These are phyloP conservation scores for Fragum sueziense DNA, from an alignment of 2,888 invertebrate genomes.

Conservation along the genomic window DNA sequence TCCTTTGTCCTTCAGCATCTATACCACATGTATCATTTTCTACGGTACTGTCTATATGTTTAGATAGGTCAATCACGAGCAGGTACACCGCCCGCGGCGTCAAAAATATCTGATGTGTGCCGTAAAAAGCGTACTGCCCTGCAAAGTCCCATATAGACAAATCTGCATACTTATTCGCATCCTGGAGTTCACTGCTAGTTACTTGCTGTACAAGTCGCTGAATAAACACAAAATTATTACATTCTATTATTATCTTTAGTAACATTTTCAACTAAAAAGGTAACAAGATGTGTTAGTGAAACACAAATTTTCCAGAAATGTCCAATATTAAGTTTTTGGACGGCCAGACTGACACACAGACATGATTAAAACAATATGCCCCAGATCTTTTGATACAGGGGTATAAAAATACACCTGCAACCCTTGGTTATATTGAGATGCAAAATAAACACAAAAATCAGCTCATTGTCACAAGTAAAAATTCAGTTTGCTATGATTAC, in stretches of 20 bases:
- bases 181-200: not conserved
- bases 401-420: too few species aligned
- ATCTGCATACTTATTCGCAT: not conserved
- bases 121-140: conserved; percentile 32
- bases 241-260: not conserved
- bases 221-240: not conserved
- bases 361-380: too few species aligned
- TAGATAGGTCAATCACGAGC: conserved; percentile 17
- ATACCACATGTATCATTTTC: not conserved
- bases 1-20: not conserved
- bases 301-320: too few species aligned
- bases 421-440: too few species aligned
- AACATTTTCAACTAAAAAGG: too few species aligned
- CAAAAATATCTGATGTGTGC: conserved; percentile 29
- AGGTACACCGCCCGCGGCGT: conserved; percentile 22
- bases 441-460: too few species aligned
- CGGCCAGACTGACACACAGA: too few species aligned
- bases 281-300: too few species aligned
- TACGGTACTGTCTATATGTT: not conserved
- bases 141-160: conserved; percentile 29
- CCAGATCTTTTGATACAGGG: too few species aligned
- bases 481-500: too few species aligned
- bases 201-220: not conserved
- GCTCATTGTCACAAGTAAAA: too few species aligned
- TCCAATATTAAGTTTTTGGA: too few species aligned